These are phyloP conservation scores for Gopherus flavomarginatus DNA, from an alignment of 2,113 vertebrate species.

Conservation along the genomic window DNA sequence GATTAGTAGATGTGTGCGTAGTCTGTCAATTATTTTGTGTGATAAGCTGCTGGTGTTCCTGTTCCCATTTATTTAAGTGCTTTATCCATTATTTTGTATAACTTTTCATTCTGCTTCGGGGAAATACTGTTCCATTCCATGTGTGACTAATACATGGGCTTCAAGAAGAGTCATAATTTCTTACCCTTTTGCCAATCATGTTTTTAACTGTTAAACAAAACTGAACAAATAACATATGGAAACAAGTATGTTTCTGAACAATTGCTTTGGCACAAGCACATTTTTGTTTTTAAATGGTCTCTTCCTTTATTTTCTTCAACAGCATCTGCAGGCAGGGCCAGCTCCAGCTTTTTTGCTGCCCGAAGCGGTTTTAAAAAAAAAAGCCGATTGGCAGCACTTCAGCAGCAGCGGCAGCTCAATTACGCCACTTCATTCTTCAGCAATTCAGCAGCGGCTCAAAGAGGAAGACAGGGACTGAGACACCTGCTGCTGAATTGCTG, in stretches of 20 bases:
- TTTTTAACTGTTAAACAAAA: not conserved
- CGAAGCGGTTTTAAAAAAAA: no score
- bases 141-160: not conserved
- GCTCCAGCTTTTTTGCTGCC: no score
- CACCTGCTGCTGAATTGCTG: fast-evolving
- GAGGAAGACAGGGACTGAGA: no score
- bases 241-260: not conserved
- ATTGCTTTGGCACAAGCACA: not conserved
- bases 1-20: not conserved
- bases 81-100: not conserved
- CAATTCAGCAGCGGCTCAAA: no score
- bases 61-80: not conserved
- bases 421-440: no score
- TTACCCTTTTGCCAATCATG: not conserved
- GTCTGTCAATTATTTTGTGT: not conserved
- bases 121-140: not conserved
- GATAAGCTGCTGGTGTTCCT: not conserved
- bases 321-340: not conserved
- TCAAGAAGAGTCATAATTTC: not conserved
- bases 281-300: not conserved
- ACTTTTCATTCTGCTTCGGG: not conserved
- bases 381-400: no score
- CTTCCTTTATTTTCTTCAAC: not conserved
- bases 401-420: no score
- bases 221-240: not conserved